Conservation (phyloP, 2,113 vertebrate species). For the Salvator merianae region DNA sequence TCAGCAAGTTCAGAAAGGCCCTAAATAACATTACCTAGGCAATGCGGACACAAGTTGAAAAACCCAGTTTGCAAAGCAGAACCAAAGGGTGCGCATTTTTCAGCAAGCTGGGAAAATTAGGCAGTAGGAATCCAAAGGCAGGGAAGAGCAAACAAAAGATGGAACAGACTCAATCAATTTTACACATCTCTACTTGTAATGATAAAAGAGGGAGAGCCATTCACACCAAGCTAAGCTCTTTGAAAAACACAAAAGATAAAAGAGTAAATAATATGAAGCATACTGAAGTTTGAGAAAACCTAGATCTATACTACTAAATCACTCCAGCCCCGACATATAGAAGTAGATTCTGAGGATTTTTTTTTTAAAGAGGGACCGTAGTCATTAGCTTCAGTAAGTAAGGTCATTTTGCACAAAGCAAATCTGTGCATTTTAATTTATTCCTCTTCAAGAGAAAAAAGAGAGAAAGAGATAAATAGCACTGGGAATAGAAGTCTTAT, state of each 20-base stretch:
- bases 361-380: not conserved
- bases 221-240: not conserved
- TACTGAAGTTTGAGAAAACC: not conserved
- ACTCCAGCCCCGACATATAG: slow-evolving; percentile 35
- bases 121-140: too few species aligned
- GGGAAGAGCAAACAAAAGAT: too few species aligned
- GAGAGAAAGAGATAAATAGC: not conserved
- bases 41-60: too few species aligned
- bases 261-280: not conserved
- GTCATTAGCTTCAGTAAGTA: slow-evolving; percentile 59
- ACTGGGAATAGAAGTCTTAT: not conserved
- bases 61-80: too few species aligned
- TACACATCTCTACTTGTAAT: too few species aligned
- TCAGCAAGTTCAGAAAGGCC: too few species aligned
- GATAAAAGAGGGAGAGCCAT: not conserved
- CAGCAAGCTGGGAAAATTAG: too few species aligned
- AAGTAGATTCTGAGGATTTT: slow-evolving; percentile 45
- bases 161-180: too few species aligned
- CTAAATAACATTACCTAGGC: too few species aligned
- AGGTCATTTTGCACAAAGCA: slow-evolving; percentile 13
- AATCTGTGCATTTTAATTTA: slow-evolving; percentile 28
- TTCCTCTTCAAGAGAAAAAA: not conserved
- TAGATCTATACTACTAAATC: not conserved
- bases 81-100: too few species aligned
- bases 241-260: not conserved